These are phyloP conservation scores for Pachyuromys duprasi DNA, from an alignment of 2,797 vertebrate genomes.

Conservation along the genomic window DNA sequence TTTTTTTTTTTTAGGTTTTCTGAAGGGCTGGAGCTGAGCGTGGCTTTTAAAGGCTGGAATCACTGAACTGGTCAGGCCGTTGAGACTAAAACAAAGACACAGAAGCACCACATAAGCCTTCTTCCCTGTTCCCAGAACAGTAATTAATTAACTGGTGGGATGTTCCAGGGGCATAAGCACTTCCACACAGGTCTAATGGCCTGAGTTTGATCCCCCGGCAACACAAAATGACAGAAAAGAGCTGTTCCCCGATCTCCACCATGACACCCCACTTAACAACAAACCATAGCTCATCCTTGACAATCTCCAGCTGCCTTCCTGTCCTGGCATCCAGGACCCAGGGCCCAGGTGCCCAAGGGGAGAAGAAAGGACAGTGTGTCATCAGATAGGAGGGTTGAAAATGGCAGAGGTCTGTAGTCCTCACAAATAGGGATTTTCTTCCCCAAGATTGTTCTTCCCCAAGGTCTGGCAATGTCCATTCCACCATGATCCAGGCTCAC, in stretches of 20 bases:
- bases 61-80: background rate
- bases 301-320: background rate
- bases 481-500: conserved; percentile 83
- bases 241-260: background rate
- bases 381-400: background rate
- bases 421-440: rapidly evolving
- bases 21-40: background rate
- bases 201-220: background rate
- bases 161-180: background rate
- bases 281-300: background rate
- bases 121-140: background rate
- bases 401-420: too few relatives aligned
- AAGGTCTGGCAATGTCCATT: background rate
- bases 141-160: background rate
- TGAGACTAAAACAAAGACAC: background rate
- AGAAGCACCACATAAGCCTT: background rate
- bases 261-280: background rate
- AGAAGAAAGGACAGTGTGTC: background rate
- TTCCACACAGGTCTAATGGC: background rate
- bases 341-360: background rate
- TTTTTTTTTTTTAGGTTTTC: background rate
- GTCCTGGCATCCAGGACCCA: background rate
- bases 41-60: background rate
- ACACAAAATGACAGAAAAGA: background rate
- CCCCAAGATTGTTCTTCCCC: background rate